Percentiles rank a stretch among this genome's conserved stretches.
These are phyloP conservation scores for Plecturocebus donacophilus DNA, from an alignment of 2,113 vertebrate genomes.

Conservation along the genomic window DNA sequence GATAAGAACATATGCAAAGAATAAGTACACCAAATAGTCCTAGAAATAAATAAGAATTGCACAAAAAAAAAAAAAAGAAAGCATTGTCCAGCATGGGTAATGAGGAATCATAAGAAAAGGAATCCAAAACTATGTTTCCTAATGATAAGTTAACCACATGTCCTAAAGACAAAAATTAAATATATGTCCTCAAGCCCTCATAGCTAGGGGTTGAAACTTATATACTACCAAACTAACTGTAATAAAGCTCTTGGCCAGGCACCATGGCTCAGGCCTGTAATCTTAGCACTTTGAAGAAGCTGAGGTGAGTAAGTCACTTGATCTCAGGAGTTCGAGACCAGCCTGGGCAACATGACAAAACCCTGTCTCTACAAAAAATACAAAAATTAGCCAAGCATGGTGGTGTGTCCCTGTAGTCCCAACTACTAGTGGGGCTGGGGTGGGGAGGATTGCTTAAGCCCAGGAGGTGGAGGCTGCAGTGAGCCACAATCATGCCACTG, in stretches of 20 bases:
- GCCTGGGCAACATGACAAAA: not conserved
- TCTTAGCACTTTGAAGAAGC: not conserved
- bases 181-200: not conserved
- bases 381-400: not conserved
- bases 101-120: not conserved
- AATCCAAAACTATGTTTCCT: not conserved
- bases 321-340: not conserved
- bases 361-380: not conserved
- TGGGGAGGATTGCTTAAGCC: not conserved
- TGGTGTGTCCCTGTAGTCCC: not conserved
- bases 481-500: too few relatives aligned
- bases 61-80: not conserved
- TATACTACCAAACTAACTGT: not conserved
- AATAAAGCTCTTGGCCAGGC: not conserved
- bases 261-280: not conserved
- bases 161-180: not conserved
- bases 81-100: not conserved
- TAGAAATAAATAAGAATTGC: not conserved
- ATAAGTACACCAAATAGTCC: not conserved
- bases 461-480: not conserved
- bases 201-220: not conserved
- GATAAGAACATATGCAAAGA: not conserved
- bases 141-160: not conserved
- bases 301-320: not conserved
- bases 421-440: not conserved